Evolutionary conservation across 1,140 invertebrate genomes (phyloP), one percentile per base, ranked within the genome.

Genomic region (Atta cephalotes): DNA sequence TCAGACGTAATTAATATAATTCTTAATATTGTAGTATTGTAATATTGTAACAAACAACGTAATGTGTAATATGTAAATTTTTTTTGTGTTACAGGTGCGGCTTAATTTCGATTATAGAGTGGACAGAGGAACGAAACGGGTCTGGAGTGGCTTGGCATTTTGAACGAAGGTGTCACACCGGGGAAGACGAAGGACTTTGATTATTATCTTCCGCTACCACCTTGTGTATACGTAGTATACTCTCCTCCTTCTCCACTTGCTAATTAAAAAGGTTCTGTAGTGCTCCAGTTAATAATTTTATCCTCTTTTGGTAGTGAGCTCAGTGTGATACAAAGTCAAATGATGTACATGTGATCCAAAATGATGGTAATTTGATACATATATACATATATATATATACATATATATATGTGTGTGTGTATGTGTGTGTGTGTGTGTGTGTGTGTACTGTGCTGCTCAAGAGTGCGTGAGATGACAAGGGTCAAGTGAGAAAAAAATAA

Each of bases 51-150:
- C 1, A 12, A 56, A 16, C n/a, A 79, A 35, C n/a, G 4, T 70
- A 56, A 71, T 56, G 9, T 12, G 9, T 53, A 53, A 80, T 45
- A 70, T 2, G 16, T n/a, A 58, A 6, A 16, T 58, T 62, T 0
- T 72, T 72, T 89, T 58, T 71, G 12, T 94, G 90, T 95, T 95
- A 2, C 94, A 95, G 95, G 95, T 95, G 94, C 94, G 94, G 94
- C 94, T 92, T 94, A 95, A 92, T 92, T 93, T 95, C 93, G 92
- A 94, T 94, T 93, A 92, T 92, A 92, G 93, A 92, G 93, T 94
- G 95, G 93, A 94, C 92, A 93, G 93, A 94, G 93, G 93, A 94
- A 91, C 92, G 84, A 89, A 93, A 92, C 91, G 90, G 90, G 89
- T 94, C 91, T 92, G 92, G 93, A 93, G 92, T 91, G 91, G 90